These are phyloP conservation scores for Parascotia fuliginaria DNA, from an alignment of 2,888 invertebrate species.

Conservation along the genomic window DNA sequence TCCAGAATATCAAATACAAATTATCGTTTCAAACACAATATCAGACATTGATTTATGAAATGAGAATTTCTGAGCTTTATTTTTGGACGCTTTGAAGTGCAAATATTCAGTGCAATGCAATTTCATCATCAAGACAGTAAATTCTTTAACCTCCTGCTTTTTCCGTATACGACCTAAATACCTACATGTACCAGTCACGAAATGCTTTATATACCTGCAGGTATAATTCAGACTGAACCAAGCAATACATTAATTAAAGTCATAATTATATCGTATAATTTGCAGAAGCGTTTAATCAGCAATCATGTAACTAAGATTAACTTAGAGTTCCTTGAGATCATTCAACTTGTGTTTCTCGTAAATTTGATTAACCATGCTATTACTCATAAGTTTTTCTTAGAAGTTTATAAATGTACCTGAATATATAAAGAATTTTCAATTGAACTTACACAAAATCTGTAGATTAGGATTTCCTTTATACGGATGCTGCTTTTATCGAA, in stretches of 20 bases:
- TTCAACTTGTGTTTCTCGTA: background rate
- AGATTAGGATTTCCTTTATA: background rate
- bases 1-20: background rate
- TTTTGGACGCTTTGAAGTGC: background rate
- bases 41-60: background rate
- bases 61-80: background rate
- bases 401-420: background rate
- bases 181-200: slow-evolving; percentile 31
- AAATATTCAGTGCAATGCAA: slow-evolving; percentile 1
- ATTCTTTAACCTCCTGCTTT: slow-evolving; percentile 10
- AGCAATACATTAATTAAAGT: background rate
- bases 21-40: background rate
- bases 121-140: slow-evolving; percentile 8
- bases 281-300: no score
- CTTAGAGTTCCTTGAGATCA: no score
- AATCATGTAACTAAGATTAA: no score
- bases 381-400: no score
- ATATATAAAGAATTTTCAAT: background rate
- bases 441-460: background rate
- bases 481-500: background rate
- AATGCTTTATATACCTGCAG: slow-evolving; percentile 5
- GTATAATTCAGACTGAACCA: slow-evolving; percentile 1
- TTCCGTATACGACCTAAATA: slow-evolving; percentile 28
- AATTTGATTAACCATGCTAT: background rate
- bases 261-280: slow-evolving; percentile 1